Evolutionary conservation across 2,797 vertebrate species (phyloP), one percentile per base, ranked within the genome.

Genomic region (Arnoldichthys spilopterus): DNA sequence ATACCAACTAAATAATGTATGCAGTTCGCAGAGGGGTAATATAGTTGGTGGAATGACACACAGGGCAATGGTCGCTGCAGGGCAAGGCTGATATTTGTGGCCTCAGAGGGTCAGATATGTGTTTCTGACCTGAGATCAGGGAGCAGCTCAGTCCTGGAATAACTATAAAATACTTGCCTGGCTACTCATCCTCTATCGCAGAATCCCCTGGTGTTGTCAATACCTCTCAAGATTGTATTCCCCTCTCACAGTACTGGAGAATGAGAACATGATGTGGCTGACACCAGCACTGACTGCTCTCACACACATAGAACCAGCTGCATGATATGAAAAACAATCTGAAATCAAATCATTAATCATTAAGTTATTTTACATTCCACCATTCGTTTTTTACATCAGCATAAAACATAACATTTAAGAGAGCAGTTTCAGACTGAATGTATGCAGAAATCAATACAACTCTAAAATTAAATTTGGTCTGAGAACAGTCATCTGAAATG

Each of bases 1-100:
- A 43, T 32, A 69, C 63, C 24, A 32, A 54, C 34, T 80, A 28
- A 76, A 80, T 80, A 81, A 81, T 77, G 51, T 16, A 76, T 81
- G 51, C 59, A 15, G 22, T 43, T 22, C 20, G 6, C 69, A 24
- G 69, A 43, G 63, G 66, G 30, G n/a, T 37, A 72, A 72, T 76
- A 28, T 59, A 28, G 49, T 37, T 67, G 16, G 37, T 59, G 49
- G 61, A 72, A 72, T 72, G 26, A 76, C 51, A 58, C 32, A 76
- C 37, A 68, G 63, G 58, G 53, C 69, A 76, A 43, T 37, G 12
- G 30, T 67, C n/a, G 40, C 73, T 76, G 74, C 63, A 68, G 63
- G 47, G 64, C 34, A 62, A 18, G 58, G 45, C 58, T 40, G 30
- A 26, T 30, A 78, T 70, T 53, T 66, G 34, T 66, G 20, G 63